Evolutionary conservation across 2,888 invertebrate species (phyloP), one percentile per base, ranked within the genome.

Genomic region (Loripinus fragilis): DNA sequence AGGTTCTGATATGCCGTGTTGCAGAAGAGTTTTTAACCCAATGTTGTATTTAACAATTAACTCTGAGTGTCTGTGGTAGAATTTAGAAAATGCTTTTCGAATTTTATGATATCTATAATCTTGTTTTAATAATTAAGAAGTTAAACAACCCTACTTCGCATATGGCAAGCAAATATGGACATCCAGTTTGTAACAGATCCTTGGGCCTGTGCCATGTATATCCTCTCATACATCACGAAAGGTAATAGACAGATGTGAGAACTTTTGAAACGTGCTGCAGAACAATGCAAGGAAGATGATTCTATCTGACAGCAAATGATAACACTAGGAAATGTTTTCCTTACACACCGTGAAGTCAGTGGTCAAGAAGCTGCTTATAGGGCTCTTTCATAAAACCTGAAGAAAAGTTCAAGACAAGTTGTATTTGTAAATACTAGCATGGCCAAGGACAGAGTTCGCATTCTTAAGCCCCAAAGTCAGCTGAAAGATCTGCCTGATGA

Each of bases 281-380:
- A 64, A 28, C 78, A 85, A 67, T 80, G 80, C 20, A 50, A 28
- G 30, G 28, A 72, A 48, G 12, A 79, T 23, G 71, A 48, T 48
- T 76, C 78, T 66, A 70, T 81, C 10, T 35, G 78, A 28, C 76
- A 82, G n/a, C 42, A 74, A 50, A 45, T 67, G 12, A 67, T 80
- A 20, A 41, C 35, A 25, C 74, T 82, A 41, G 80, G 80, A 5
- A 85, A 82, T 71, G 71, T 76, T 30, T 83, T 78, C 33, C 66
- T 86, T 8, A 75, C 83, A 64, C 71, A 74, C 70, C 82, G 78
- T 10, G 89, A 90, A 81, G 76, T 90, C 7, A 81, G 85, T 52
- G 88, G 89, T 0, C 89, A 90, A 78, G 90, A 90, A 76, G 85
- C 83, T 15, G 77, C 73, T 15, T 86, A 86, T 71, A 45, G 85